Base-by-base conservation (phyloP, 2,113 vertebrate species). In the Myiozetetes cayanensis region DNA sequence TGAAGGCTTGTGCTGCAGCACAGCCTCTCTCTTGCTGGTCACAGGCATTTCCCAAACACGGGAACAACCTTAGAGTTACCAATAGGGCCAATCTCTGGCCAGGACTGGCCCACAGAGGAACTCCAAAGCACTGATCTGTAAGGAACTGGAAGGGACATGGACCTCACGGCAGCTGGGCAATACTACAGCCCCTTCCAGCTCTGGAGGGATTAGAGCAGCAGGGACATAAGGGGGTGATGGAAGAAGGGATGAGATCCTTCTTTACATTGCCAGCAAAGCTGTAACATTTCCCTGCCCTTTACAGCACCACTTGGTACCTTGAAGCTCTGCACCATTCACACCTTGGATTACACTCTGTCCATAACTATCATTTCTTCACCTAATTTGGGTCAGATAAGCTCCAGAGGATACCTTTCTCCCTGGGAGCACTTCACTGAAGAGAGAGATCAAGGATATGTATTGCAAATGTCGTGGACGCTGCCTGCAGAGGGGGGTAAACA, bases 71-170 rank as follows among this genome's bases (percentile, higher is more conserved):
- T 12, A 4, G 25, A 7, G 13, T 25, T 33, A 41, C 20, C 9
- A 10, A 39, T 24, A 33, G 49, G 35, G 30, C 22, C 3, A 5
- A 44, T 28, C 25, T 63, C 47, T 1, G 5, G 13, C 18, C 23
- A 86, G 27, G 24, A 27, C 1, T 5, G 15, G 63, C 30, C 50
- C 0, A 0, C 27, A 74, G 22, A 8, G 30, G 43, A 31, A 1
- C 19, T 8, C 24, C 24, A 43, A 52, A 58, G 43, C 2, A 5
- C 41, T 1, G 10, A 56, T 50, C 44, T 7, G 0, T 10, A 21
- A 44, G 7, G 15, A 7, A 61, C n/a, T 47, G 53, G 33, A 59
- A 63, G 28, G 30, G 17, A 58, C 39, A 4, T 0, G 12, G 14
- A 14, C 28, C 24, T 39, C 30, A 4, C 0, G 6, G 73, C 35